Conservation (phyloP, 2,797 vertebrate species). For the Muscicapa striata region DNA sequence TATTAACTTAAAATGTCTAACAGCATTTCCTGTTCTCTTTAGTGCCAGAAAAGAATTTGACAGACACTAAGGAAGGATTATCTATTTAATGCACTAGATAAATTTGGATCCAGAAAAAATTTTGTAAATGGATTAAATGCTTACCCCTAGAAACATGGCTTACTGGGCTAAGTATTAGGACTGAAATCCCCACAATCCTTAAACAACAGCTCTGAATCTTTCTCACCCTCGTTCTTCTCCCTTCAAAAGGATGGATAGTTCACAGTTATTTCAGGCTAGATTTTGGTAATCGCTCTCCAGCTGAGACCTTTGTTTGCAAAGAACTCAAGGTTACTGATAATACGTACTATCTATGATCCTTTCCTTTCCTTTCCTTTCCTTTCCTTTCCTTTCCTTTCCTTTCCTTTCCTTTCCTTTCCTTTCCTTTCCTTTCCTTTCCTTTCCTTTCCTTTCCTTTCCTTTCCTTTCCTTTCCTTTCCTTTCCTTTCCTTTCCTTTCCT, state of each 20-base stretch:
- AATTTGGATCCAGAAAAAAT: constrained; percentile 30
- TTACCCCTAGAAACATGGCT: background rate
- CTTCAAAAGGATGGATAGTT: background rate
- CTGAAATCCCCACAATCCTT: background rate
- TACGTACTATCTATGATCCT: accelerated
- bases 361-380: background rate
- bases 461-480: too few relatives aligned
- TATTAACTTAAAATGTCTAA: background rate
- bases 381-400: too few relatives aligned
- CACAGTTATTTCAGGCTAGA: background rate
- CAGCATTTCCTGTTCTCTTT: background rate
- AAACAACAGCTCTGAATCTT: background rate
- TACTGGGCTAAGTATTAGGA: background rate
- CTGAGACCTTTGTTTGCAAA: background rate
- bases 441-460: too few relatives aligned
- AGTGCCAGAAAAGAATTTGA: background rate
- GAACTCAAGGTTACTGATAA: background rate
- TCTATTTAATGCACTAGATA: background rate
- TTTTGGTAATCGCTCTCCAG: background rate
- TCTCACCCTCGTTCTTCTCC: background rate
- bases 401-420: accelerated
- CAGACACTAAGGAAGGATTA: background rate
- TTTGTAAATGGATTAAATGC: constrained; percentile 43
- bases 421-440: background rate
- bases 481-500: too few relatives aligned